phyloP scores from a whole-genome alignment of 35 echinoderm and acorn worm species.

The Lytechinus variegatus region DNA sequence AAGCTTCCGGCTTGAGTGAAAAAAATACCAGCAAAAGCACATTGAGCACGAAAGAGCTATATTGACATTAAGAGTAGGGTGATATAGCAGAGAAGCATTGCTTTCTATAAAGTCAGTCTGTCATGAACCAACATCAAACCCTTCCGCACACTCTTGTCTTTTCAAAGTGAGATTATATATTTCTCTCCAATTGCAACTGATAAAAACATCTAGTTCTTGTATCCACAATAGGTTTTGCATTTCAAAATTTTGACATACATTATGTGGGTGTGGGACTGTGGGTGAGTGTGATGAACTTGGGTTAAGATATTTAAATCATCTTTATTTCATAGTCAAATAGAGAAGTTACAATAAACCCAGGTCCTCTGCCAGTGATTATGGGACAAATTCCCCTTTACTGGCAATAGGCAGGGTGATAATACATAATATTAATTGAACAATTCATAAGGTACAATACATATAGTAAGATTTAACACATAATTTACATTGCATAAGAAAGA shows the following conservation, averaged over 20 bases:
- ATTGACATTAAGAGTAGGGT: slow-evolving; percentile 52
- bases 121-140: background rate
- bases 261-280: background rate
- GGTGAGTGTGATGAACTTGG: no score
- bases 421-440: no score
- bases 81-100: background rate
- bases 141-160: background rate
- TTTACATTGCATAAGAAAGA: no score
- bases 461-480: no score
- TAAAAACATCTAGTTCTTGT: background rate
- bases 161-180: background rate
- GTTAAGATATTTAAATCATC: no score
- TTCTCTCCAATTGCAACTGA: background rate
- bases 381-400: no score
- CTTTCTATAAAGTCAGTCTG: slow-evolving; percentile 3
- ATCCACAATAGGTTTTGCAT: background rate
- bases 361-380: no score
- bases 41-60: slow-evolving; percentile 33
- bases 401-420: no score
- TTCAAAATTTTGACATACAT: background rate
- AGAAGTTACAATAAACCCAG: no score
- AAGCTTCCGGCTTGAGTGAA: slow-evolving; percentile 49
- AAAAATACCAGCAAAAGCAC: slow-evolving; percentile 40
- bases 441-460: no score
- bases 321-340: no score